phyloP scores from a whole-genome alignment of 2,797 vertebrate species.

The Etheostoma nigrum region DNA sequence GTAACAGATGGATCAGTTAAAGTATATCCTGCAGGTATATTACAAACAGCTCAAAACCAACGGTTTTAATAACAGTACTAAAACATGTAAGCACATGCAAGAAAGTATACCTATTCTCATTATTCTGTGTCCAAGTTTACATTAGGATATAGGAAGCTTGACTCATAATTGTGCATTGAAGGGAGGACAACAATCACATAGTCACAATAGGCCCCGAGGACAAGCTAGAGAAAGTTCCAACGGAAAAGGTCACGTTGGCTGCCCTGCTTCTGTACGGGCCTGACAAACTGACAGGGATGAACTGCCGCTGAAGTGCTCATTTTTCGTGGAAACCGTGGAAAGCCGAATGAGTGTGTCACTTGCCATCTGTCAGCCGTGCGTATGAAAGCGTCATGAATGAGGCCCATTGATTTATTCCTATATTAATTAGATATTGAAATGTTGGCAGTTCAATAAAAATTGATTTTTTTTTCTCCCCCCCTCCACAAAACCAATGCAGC shows the following conservation, averaged over 20 bases:
- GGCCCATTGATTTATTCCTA: not conserved
- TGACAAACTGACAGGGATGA: not conserved
- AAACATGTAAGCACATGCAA: not conserved
- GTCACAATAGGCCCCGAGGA: conserved; percentile 20
- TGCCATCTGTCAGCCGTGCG: not conserved
- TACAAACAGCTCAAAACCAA: too few relatives aligned
- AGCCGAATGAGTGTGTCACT: not conserved
- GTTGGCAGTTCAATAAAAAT: conserved; percentile 16
- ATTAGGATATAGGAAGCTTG: not conserved
- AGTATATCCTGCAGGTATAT: not conserved
- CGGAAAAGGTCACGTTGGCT: conserved; percentile 35
- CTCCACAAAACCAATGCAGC: not conserved
- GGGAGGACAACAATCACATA: conserved; percentile 4
- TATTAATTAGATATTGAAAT: conserved; percentile 22
- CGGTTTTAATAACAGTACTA: not conserved
- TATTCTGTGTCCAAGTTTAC: not conserved
- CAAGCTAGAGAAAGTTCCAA: conserved; percentile 16
- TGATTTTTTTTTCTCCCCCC: not conserved
- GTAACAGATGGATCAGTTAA: not conserved
- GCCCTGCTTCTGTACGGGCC: not conserved
- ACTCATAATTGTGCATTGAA: not conserved
- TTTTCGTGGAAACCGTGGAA: not conserved
- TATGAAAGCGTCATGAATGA: conserved; percentile 1
- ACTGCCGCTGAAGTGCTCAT: not conserved
- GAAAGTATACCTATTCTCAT: not conserved